phyloP scores from a whole-genome alignment of 2,113 vertebrate species.

The Panthera uncia region DNA sequence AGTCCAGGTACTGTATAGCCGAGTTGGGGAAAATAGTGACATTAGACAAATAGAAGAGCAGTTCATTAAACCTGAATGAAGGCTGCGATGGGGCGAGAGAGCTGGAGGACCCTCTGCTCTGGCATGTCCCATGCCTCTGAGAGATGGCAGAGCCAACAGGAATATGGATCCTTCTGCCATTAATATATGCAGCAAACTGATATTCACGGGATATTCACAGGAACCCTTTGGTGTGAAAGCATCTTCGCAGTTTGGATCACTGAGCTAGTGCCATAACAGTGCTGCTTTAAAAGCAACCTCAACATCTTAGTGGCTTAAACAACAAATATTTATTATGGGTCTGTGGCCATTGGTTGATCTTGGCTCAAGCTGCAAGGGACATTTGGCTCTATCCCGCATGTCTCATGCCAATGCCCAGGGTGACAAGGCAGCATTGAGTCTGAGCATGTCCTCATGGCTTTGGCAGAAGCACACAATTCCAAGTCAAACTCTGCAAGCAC shows the following conservation, averaged over 20 bases:
- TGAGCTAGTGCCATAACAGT: neutral
- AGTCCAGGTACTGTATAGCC: slow-evolving; percentile 77
- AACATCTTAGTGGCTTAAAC: neutral
- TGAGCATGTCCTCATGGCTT: neutral
- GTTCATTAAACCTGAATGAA: slow-evolving; percentile 84
- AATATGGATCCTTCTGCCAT: slow-evolving; percentile 50
- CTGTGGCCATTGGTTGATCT: neutral
- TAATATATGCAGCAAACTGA: slow-evolving; percentile 39
- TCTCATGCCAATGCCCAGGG: neutral
- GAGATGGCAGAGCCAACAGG: slow-evolving; percentile 53
- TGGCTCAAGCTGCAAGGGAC: neutral
- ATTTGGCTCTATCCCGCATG: neutral
- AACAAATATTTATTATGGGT: neutral
- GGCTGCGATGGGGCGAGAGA: slow-evolving; percentile 53
- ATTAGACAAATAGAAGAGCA: slow-evolving; percentile 82
- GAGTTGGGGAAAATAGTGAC: slow-evolving; percentile 81
- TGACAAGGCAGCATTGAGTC: neutral
- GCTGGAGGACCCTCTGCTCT: slow-evolving; percentile 71
- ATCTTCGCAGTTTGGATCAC: neutral
- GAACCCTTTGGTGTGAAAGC: neutral
- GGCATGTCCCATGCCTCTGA: slow-evolving; percentile 65
- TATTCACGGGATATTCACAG: neutral
- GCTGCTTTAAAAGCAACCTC: neutral
- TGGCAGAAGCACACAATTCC: neutral
- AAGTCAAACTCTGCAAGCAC: neutral